These are phyloP conservation scores for Priocnemis perturbator DNA, from an alignment of 2,888 invertebrate species.

Conservation along the genomic window DNA sequence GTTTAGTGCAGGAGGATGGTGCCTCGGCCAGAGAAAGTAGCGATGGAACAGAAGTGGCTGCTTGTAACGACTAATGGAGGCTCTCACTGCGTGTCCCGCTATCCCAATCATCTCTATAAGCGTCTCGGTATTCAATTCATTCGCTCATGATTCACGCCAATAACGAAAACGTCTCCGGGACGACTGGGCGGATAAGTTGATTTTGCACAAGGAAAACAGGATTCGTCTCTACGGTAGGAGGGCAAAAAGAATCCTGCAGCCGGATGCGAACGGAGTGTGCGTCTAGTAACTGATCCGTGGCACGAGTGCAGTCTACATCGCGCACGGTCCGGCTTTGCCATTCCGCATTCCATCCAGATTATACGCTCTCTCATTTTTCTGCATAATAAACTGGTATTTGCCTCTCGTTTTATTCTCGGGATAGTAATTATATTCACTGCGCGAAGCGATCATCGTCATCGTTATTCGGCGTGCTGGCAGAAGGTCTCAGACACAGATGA, in stretches of 20 bases:
- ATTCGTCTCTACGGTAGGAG: slow-evolving; percentile 33
- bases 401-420: neutral
- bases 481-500: neutral
- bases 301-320: slow-evolving; percentile 14
- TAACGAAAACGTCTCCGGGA: no score
- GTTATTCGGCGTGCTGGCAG: slow-evolving; percentile 14
- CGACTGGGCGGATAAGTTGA: no score
- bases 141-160: no score
- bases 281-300: slow-evolving; percentile 8
- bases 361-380: slow-evolving; percentile 42
- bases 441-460: slow-evolving; percentile 3
- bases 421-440: slow-evolving; percentile 16
- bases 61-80: no score
- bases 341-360: slow-evolving; percentile 59
- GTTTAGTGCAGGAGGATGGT: no score
- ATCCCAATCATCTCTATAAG: no score
- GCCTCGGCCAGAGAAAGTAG: no score
- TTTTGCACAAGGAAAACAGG: no score
- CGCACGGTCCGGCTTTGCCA: slow-evolving; percentile 40
- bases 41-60: no score
- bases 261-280: slow-evolving; percentile 10
- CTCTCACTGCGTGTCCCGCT: no score
- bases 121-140: no score
- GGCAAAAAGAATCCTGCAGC: neutral
- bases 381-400: neutral